Evolutionary conservation across 2,113 vertebrate genomes (phyloP), one percentile per base, ranked within the genome.

Genomic region (Cavia porcellus): DNA sequence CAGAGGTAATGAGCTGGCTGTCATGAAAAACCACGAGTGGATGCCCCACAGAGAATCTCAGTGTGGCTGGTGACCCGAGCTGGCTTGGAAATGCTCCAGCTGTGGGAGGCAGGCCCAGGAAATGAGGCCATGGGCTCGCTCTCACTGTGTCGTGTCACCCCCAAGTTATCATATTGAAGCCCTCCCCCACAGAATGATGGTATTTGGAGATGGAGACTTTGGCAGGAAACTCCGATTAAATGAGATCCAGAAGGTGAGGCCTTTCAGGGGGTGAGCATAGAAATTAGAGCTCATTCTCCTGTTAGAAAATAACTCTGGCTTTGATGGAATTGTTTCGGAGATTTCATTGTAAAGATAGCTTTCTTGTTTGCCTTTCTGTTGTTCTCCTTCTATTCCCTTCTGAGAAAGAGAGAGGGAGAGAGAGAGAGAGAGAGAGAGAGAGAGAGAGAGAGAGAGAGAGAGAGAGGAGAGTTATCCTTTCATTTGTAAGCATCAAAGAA

Each of bases 301-400:
- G 61, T 84, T 72, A 66, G 70, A 57, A 84, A 74, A 32, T 52
- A 72, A 72, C n/a, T 74, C 64, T 82, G 64, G 50, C 79, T 70
- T 64, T 50, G 52, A 47, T 0, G 72, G 25, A 61, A 24, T 30
- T 70, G 62, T 80, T 86, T 62, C 55, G n/a, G 89, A 42, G 24
- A 42, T 79, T 75, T 70, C 7, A 28, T 83, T n/a, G 0, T 45
- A 55, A 55, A 93, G 86, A 38, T 22, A 64, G 61, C 19, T 32
- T 91, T 52, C n/a, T 32, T 20, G 38, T 75, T 62, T 89, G 64
- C 5, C 45, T 84, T 86, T 86, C 94, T 92, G 85, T 93, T 57
- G 28, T 38, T 61, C 22, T 62, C 68, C 68, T 93, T 52, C 25
- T 50, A 0, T 32, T 93, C 38, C 25, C 25, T 72, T 93, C 74